A percentile compares a stretch with the other conserved stretches of the same genome.
Conservation (phyloP, 2,113 vertebrate species). For the Scolopax mira region DNA sequence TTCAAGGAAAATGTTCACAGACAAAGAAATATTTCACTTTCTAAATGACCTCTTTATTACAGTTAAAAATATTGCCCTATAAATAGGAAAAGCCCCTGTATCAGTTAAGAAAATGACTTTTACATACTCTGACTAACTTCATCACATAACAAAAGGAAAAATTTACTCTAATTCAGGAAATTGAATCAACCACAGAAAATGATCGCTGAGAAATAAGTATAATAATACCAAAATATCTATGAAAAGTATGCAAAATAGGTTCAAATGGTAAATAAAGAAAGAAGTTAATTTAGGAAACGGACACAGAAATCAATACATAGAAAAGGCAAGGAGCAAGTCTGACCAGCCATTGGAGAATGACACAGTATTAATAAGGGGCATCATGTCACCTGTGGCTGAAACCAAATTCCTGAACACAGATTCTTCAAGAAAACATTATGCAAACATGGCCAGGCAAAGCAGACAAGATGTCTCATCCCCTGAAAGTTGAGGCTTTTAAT, state of each 20-base stretch:
- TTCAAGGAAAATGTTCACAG: conserved; percentile 3
- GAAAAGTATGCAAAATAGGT: background rate
- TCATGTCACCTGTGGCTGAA: background rate
- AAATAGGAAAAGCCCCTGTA: conserved; percentile 15
- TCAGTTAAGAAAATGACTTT: conserved; percentile 7
- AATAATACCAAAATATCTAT: background rate
- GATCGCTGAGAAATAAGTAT: background rate
- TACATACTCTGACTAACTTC: background rate
- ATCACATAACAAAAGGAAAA: background rate
- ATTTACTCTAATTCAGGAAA: background rate
- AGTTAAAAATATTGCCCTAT: conserved; percentile 37
- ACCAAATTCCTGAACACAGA: background rate
- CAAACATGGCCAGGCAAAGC: background rate
- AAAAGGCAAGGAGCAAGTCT: background rate
- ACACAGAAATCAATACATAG: background rate
- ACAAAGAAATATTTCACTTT: background rate
- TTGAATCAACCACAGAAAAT: background rate
- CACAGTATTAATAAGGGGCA: background rate
- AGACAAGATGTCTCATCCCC: background rate
- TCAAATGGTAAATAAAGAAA: background rate
- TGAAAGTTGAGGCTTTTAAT: background rate
- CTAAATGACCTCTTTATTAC: conserved; percentile 22
- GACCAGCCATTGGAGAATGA: background rate
- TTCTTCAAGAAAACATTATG: background rate
- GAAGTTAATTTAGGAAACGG: background rate